Conservation (phyloP, 2,888 invertebrate genomes). For the Trachelus iudaicus region DNA sequence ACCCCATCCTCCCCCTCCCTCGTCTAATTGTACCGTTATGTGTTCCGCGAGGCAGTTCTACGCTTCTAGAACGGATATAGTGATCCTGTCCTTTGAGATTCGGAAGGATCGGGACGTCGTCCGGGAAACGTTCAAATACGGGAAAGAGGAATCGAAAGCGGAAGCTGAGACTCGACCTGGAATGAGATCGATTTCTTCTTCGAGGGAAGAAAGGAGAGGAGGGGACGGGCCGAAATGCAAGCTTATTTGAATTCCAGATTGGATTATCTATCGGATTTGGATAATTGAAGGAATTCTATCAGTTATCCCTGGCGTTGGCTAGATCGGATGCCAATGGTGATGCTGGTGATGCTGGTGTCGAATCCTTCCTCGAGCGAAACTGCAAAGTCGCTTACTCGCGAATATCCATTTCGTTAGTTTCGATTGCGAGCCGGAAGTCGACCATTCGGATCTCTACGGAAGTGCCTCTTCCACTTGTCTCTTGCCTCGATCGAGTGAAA, state of each 20-base stretch:
- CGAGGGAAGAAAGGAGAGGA: too few relatives aligned
- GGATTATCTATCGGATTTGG: conserved; percentile 59
- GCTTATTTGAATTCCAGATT: conserved; percentile 61
- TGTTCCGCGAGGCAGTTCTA: too few relatives aligned
- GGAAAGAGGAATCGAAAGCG: not conserved
- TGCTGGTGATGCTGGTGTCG: conserved; percentile 12
- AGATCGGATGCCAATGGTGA: conserved; percentile 13
- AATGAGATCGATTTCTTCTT: not conserved
- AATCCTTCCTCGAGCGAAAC: conserved; percentile 1
- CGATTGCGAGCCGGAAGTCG: too few relatives aligned
- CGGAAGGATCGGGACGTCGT: not conserved
- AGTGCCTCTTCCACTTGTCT: not conserved
- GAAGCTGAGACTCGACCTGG: not conserved
- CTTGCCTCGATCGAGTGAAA: too few relatives aligned
- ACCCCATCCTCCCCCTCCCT: accelerated
- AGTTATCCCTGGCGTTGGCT: conserved; percentile 38
- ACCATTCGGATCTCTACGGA: not conserved
- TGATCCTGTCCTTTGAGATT: too few relatives aligned
- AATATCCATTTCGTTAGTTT: not conserved
- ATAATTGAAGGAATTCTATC: conserved; percentile 56
- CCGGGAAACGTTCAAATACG: conserved; percentile 11
- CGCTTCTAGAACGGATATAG: too few relatives aligned
- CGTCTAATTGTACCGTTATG: too few relatives aligned
- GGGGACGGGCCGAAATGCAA: not conserved
- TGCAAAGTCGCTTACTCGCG: not conserved